Conservation (phyloP, 2,888 invertebrate genomes). For the Drosophila subsilvestris region DNA sequence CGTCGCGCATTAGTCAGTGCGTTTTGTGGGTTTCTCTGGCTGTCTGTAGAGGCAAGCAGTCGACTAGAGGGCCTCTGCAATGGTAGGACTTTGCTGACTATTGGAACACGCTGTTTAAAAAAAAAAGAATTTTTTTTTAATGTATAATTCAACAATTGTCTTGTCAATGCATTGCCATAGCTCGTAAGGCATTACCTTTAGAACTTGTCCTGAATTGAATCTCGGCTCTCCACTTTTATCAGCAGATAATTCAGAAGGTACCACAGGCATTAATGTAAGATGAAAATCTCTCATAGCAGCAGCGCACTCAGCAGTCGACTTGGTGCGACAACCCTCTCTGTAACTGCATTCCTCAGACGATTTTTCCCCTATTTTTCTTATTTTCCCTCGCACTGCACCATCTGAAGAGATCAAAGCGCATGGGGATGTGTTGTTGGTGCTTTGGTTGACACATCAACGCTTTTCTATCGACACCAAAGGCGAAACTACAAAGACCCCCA, state of each 20-base stretch:
- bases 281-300: too few relatives aligned
- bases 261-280: too few relatives aligned
- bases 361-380: constrained; percentile 10
- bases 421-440: constrained; percentile 57
- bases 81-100: background rate
- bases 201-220: too few relatives aligned
- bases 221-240: too few relatives aligned
- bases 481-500: constrained; percentile 33
- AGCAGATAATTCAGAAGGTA: too few relatives aligned
- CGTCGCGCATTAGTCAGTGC: constrained; percentile 71
- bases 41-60: background rate
- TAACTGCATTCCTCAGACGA: constrained; percentile 17
- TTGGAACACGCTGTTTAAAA: background rate
- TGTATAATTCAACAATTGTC: background rate
- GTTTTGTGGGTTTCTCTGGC: constrained; percentile 25
- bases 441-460: constrained; percentile 82
- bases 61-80: background rate
- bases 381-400: constrained; percentile 16
- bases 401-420: constrained; percentile 73
- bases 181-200: too few relatives aligned
- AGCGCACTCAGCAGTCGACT: background rate
- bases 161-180: too few relatives aligned
- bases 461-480: constrained; percentile 63
- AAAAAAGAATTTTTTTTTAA: background rate
- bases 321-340: background rate